A percentile compares a stretch with the other conserved stretches of the same genome.
phyloP scores from a whole-genome alignment of 2,888 invertebrate genomes.

The Lasioglossum figueresi region DNA sequence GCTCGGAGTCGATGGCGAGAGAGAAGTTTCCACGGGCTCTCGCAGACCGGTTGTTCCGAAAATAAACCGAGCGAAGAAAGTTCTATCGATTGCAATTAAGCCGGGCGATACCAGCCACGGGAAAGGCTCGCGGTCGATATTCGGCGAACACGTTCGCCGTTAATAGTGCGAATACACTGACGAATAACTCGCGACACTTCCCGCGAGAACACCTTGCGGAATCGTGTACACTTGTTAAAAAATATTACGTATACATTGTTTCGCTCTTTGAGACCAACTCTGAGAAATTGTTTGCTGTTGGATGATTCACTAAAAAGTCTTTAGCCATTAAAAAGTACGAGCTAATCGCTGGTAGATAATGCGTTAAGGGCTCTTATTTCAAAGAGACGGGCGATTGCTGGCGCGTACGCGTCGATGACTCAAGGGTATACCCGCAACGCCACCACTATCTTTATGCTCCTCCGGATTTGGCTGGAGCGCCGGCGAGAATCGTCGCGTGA shows the following conservation, averaged over 20 bases:
- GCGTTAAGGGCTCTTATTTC: neutral
- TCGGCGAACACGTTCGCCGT: neutral
- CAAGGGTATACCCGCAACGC: conserved; percentile 31
- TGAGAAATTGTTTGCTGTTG: neutral
- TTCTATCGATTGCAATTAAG: conserved; percentile 60
- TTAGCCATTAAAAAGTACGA: neutral
- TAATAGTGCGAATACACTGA: neutral
- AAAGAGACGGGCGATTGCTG: neutral
- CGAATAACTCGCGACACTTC: neutral
- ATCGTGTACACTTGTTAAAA: neutral
- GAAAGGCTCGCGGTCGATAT: conserved; percentile 43
- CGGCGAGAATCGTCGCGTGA: conserved; percentile 56
- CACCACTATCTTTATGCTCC: conserved; percentile 45
- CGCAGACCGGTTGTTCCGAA: neutral
- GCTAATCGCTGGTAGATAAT: neutral
- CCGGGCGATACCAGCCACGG: conserved; percentile 36
- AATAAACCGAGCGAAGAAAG: conserved; percentile 40
- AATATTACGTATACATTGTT: neutral
- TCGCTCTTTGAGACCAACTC: neutral
- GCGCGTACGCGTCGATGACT: conserved; percentile 39
- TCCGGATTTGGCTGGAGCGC: conserved; percentile 50
- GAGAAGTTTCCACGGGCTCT: conserved; percentile 4
- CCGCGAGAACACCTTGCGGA: neutral
- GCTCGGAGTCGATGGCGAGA: neutral
- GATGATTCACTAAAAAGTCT: neutral